These are phyloP conservation scores for Caenorhabditis zanzibari DNA, from an alignment of 2,888 invertebrate species.

Conservation along the genomic window DNA sequence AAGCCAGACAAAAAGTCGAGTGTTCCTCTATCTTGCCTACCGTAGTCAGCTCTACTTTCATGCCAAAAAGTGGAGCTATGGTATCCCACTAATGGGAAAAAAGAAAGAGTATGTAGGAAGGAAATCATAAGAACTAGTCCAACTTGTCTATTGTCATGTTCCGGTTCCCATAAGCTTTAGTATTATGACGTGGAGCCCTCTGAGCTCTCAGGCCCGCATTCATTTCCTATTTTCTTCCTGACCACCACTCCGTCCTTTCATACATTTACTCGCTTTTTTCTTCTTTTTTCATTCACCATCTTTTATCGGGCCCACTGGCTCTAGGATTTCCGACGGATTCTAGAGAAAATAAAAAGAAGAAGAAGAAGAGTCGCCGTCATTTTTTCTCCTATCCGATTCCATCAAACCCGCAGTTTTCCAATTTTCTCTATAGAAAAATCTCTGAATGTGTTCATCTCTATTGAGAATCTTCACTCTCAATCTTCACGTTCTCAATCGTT, in stretches of 20 bases:
- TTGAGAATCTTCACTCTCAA: neutral
- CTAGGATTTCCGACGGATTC: neutral
- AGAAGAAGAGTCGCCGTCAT: conserved; percentile 7
- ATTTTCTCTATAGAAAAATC: conserved; percentile 6
- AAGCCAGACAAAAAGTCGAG: too few species aligned
- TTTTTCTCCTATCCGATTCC: conserved; percentile 1
- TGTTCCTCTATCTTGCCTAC: too few species aligned
- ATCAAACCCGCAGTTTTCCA: neutral
- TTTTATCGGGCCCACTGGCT: neutral
- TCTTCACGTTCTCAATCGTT: conserved; percentile 7
- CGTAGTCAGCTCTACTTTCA: too few species aligned
- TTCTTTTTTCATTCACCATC: conserved; percentile 9
- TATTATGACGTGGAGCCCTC: conserved; percentile 39
- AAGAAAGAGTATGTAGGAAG: neutral
- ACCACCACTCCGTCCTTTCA: conserved; percentile 13
- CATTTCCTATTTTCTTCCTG: neutral
- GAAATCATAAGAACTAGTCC: neutral
- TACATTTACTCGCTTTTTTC: conserved; percentile 12
- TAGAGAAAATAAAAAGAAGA: conserved; percentile 2
- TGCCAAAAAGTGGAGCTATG: too few species aligned
- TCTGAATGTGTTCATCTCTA: conserved; percentile 8
- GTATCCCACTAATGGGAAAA: too few species aligned
- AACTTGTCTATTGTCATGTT: neutral
- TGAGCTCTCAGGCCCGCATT: neutral
- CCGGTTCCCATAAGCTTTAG: conserved; percentile 8